These are phyloP conservation scores for Elachura formosa DNA, from an alignment of 2,113 vertebrate genomes.

Conservation along the genomic window DNA sequence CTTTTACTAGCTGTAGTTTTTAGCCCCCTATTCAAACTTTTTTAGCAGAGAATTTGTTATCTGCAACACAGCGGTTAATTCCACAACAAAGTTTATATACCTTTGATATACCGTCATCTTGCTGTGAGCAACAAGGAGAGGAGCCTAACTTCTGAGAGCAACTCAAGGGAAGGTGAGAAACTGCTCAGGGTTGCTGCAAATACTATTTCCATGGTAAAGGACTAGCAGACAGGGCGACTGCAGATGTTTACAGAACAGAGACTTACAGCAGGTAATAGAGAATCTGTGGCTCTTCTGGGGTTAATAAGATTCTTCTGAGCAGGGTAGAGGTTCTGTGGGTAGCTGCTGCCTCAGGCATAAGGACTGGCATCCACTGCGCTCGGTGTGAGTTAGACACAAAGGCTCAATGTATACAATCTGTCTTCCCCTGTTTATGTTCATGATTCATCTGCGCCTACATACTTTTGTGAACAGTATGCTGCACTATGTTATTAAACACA, in stretches of 20 bases:
- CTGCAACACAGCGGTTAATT: not conserved
- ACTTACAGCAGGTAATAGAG: not conserved
- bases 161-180: not conserved
- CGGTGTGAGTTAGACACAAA: not conserved
- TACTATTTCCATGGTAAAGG: not conserved
- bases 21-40: not conserved
- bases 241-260: not conserved
- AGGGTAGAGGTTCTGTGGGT: not conserved
- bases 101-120: not conserved
- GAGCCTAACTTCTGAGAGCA: not conserved
- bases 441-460: constrained; percentile 57
- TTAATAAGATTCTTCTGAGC: not conserved
- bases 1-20: not conserved
- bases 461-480: constrained; percentile 26
- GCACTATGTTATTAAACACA: constrained; percentile 44
- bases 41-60: not conserved
- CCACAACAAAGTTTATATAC: not conserved
- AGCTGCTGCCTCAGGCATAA: not conserved
- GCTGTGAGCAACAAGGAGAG: not conserved
- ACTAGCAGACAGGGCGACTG: not conserved
- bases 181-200: not conserved
- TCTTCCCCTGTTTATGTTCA: constrained; percentile 49
- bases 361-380: not conserved
- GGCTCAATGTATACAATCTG: constrained; percentile 40
- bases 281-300: not conserved